Conservation (phyloP, 2,888 invertebrate genomes). For the Lasius platythorax region DNA sequence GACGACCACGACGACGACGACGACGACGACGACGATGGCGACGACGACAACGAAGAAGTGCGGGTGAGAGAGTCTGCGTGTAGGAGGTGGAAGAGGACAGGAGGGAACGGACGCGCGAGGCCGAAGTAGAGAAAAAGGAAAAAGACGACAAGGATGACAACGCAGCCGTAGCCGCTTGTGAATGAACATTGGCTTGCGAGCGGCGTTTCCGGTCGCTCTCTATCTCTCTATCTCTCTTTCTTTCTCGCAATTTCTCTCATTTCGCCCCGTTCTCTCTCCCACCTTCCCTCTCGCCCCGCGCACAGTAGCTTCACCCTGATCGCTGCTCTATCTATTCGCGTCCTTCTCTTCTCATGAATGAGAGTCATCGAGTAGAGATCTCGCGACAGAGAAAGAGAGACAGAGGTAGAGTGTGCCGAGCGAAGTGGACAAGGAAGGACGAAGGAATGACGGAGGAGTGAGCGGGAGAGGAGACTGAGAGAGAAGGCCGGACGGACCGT, state of each 20-base stretch:
- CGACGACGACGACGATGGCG: constrained; percentile 61
- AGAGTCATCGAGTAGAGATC: constrained; percentile 80
- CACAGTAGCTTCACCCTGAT: constrained; percentile 59
- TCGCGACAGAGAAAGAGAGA: constrained; percentile 64
- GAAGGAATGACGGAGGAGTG: constrained; percentile 65
- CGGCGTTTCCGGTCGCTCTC: constrained; percentile 84
- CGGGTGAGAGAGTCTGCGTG: constrained; percentile 43
- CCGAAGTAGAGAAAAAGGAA: constrained; percentile 65
- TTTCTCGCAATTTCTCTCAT: constrained; percentile 49
- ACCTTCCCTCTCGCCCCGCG: constrained; percentile 49
- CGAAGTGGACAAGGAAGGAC: constrained; percentile 59
- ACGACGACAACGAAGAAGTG: constrained; percentile 53
- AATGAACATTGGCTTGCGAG: constrained; percentile 85
- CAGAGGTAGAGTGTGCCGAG: constrained; percentile 43
- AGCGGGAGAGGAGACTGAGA: constrained; percentile 18
- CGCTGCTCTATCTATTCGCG: constrained; percentile 68
- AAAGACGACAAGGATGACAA: constrained; percentile 73
- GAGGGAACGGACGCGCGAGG: constrained; percentile 71
- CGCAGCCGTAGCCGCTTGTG: constrained; percentile 80
- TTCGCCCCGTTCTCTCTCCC: constrained; percentile 54
- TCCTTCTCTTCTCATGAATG: constrained; percentile 84
- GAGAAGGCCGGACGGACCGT: constrained; percentile 72
- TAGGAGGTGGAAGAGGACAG: constrained; percentile 59
- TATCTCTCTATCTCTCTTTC: constrained; percentile 62
- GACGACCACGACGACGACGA: constrained; percentile 42